phyloP scores from a whole-genome alignment of 2,113 vertebrate genomes.

The Manacus vitellinus region DNA sequence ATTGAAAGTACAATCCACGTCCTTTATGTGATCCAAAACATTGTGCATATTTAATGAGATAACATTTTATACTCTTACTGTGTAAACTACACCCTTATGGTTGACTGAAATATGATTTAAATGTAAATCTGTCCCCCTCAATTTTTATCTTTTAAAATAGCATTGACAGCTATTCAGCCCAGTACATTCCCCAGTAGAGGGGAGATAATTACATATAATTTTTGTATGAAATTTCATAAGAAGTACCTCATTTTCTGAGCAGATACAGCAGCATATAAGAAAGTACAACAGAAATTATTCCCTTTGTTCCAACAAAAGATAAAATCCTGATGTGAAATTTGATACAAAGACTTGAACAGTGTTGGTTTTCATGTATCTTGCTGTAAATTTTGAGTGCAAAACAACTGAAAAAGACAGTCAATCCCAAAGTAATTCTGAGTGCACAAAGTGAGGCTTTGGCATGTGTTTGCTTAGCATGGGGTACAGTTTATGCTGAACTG shows the following conservation, averaged over 20 bases:
- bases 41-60: conserved; percentile 63
- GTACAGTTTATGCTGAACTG: not conserved
- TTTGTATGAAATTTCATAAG: conserved; percentile 19
- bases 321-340: not conserved
- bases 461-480: not conserved
- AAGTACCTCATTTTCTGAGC: not conserved
- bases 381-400: not conserved
- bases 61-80: conserved; percentile 55
- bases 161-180: conserved; percentile 20
- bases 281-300: not conserved
- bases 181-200: not conserved
- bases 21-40: conserved; percentile 65
- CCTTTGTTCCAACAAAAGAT: not conserved
- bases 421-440: not conserved
- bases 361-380: not conserved
- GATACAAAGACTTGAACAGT: not conserved
- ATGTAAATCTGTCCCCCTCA: conserved; percentile 11
- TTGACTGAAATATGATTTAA: conserved; percentile 54
- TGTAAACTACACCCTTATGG: conserved; percentile 62
- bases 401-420: not conserved
- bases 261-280: not conserved
- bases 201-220: conserved; percentile 31
- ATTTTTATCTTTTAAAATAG: conserved; percentile 32
- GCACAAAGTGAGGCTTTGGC: not conserved
- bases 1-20: conserved; percentile 69